Evolutionary conservation across 2,888 invertebrate genomes (phyloP).

Genomic region (Lepidocyrtoides sp.): DNA sequence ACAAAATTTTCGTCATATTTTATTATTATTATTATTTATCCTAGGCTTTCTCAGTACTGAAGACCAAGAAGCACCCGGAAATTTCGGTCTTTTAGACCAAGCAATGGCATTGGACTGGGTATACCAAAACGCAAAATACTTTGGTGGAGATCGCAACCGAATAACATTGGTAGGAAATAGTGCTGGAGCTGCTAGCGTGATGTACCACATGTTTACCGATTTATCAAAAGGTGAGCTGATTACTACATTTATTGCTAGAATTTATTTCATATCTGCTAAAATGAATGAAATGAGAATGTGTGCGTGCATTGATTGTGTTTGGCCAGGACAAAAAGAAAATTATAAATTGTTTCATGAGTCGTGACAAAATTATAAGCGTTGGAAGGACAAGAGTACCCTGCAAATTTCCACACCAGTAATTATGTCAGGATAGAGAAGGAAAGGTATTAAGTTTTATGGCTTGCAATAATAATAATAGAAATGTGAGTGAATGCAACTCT

Average conservation of each 20-base stretch:
- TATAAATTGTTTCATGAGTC: too few species aligned
- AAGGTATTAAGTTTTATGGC: not conserved
- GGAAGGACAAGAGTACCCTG: not conserved
- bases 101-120: constrained; percentile 86
- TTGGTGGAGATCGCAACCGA: constrained; percentile 86
- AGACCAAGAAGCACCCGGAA: constrained; percentile 86
- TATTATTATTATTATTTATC: not conserved
- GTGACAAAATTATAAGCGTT: too few species aligned
- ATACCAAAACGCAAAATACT: constrained; percentile 86
- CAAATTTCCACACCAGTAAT: too few species aligned
- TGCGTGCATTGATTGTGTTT: too few species aligned
- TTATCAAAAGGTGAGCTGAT: constrained; percentile 85
- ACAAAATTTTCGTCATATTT: not conserved
- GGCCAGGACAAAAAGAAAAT: too few species aligned
- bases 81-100: constrained; percentile 86
- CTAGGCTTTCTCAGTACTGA: constrained; percentile 86
- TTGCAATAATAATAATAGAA: not conserved
- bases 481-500: too few species aligned
- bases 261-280: too few species aligned
- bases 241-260: too few species aligned
- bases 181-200: constrained; percentile 86
- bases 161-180: constrained; percentile 86
- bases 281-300: not conserved
- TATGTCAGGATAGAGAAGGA: too few species aligned
- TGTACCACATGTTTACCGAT: constrained; percentile 86